Evolutionary conservation across 1,140 invertebrate species (phyloP).

Genomic region (Philopotamus ludificatus): DNA sequence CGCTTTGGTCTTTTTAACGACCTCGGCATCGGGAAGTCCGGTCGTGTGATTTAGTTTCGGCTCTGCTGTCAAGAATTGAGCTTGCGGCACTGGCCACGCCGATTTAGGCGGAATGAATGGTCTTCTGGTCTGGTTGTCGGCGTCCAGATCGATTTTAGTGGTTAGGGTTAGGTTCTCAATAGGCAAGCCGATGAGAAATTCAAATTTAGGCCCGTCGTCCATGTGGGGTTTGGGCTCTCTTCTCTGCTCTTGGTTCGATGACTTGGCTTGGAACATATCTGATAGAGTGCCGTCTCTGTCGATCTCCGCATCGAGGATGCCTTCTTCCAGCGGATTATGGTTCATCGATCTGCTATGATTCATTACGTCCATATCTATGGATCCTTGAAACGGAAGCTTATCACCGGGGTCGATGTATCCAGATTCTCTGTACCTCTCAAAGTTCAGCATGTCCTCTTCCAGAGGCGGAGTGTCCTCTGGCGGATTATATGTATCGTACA

Average conservation of each 20-base stretch:
- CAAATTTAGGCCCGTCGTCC: slow-evolving; percentile 31
- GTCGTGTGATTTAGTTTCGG: slow-evolving; percentile 31
- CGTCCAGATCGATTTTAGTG: neutral
- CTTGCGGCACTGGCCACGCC: slow-evolving; percentile 37
- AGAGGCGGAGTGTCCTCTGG: slow-evolving; percentile 27
- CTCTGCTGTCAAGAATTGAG: slow-evolving; percentile 31
- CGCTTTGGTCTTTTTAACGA: neutral
- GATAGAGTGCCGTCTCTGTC: slow-evolving; percentile 35
- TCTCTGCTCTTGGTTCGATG: slow-evolving; percentile 21
- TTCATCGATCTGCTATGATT: slow-evolving; percentile 18
- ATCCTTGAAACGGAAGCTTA: slow-evolving; percentile 34
- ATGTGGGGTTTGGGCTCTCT: slow-evolving; percentile 16
- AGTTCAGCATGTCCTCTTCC: slow-evolving; percentile 31
- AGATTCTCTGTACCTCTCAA: slow-evolving; percentile 31
- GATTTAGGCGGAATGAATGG: slow-evolving; percentile 37
- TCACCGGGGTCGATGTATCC: slow-evolving; percentile 12
- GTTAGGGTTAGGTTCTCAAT: slow-evolving; percentile 34
- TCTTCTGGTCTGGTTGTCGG: slow-evolving; percentile 25
- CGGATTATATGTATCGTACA: slow-evolving; percentile 26
- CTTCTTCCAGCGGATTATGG: slow-evolving; percentile 35
- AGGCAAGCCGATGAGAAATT: slow-evolving; percentile 33
- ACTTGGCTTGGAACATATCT: slow-evolving; percentile 26
- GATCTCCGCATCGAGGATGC: slow-evolving; percentile 34
- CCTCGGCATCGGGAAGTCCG: slow-evolving; percentile 6
- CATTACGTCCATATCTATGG: slow-evolving; percentile 29